Percentiles rank a stretch among this genome's conserved stretches.
Evolutionary conservation across 1,140 invertebrate species (phyloP).

Genomic region (Aphis gossypii): DNA sequence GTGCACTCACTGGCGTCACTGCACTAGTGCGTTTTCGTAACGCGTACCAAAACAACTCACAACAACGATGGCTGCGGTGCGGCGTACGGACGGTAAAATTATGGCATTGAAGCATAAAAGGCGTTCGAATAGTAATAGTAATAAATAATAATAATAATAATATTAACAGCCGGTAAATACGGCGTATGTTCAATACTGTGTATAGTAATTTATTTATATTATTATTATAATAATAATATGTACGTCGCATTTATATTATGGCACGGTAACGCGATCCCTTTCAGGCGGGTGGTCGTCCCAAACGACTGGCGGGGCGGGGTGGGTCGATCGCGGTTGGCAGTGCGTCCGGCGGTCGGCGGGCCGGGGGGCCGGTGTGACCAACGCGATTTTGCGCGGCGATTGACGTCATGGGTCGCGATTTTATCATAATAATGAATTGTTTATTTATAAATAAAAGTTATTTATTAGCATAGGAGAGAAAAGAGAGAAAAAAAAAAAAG

Average conservation of each 20-base stretch:
- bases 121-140: not conserved
- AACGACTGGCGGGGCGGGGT: not conserved
- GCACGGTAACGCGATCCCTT: not conserved
- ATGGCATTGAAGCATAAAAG: not conserved
- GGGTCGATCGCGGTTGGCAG: not conserved
- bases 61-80: not conserved
- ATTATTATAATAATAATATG: no score
- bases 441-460: conserved; percentile 58
- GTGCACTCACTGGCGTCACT: not conserved
- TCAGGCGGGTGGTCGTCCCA: not conserved
- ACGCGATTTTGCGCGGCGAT: conserved; percentile 40
- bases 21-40: not conserved
- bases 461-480: conserved; percentile 22
- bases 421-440: conserved; percentile 57
- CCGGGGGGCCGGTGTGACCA: not conserved
- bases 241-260: not conserved
- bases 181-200: no score
- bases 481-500: not conserved
- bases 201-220: not conserved
- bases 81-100: not conserved
- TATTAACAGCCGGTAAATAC: not conserved
- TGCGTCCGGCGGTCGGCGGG: not conserved
- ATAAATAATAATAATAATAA: conserved; percentile 8
- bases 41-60: not conserved
- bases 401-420: conserved; percentile 42